phyloP scores from a whole-genome alignment of 2,888 invertebrate genomes.

The Acanthoscelides obtectus region DNA sequence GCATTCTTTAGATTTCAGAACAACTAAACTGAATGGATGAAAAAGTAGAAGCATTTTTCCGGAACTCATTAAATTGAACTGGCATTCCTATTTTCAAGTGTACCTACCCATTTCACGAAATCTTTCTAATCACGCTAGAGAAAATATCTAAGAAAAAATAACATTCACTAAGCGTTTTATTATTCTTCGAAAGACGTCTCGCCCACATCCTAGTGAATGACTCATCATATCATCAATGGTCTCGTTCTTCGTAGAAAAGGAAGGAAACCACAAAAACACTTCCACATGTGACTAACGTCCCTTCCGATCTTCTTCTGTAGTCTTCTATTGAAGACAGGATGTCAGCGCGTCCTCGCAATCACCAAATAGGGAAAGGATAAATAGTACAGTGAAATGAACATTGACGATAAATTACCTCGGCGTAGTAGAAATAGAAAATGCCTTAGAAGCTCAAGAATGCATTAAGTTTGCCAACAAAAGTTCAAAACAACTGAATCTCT shows the following conservation, averaged over 20 bases:
- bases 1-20: no score
- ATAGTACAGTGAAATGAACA: neutral
- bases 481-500: no score
- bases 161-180: neutral
- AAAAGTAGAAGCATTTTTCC: no score
- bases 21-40: no score
- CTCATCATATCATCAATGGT: neutral
- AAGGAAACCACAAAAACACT: neutral
- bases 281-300: neutral
- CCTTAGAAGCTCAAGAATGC: no score
- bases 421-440: no score
- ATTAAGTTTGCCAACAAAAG: no score
- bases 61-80: no score
- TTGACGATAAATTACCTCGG: no score
- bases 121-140: no score
- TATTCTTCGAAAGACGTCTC: neutral
- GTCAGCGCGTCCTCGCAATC: neutral
- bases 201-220: neutral
- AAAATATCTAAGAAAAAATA: neutral
- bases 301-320: neutral
- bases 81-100: no score
- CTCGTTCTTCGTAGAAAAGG: neutral
- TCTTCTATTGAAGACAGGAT: neutral
- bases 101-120: no score
- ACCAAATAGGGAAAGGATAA: neutral